Evolutionary conservation across 2,888 invertebrate species (phyloP).

Genomic region (Meiosimyza platycephala): DNA sequence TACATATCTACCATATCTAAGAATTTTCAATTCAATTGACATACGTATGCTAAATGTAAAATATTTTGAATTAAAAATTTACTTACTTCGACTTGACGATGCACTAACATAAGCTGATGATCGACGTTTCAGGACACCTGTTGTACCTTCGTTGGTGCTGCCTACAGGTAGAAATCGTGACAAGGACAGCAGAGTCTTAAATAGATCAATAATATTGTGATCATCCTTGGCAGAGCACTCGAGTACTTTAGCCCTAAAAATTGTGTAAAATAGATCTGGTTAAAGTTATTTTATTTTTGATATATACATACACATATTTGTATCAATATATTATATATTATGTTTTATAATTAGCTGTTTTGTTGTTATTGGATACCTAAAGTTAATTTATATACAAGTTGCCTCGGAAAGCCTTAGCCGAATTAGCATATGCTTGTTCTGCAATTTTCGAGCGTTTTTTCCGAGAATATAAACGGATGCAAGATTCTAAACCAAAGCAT

Average conservation of each 20-base stretch:
- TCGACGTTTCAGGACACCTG: slow-evolving; percentile 75
- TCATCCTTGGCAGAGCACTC: slow-evolving; percentile 86
- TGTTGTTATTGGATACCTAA: not conserved
- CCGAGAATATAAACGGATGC: no score
- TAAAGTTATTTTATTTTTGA: no score
- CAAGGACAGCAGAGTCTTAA: slow-evolving; percentile 81
- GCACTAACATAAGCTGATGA: slow-evolving; percentile 79
- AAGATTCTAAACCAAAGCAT: no score
- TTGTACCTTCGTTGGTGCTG: slow-evolving; percentile 68
- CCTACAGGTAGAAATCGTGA: slow-evolving; percentile 78
- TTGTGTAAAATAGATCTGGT: no score
- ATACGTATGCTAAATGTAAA: no score
- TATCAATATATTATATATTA: not conserved
- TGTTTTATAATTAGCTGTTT: not conserved
- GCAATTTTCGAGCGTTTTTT: no score
- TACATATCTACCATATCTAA: no score
- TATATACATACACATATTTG: not conserved
- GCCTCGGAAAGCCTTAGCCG: no score
- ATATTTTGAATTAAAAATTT: not conserved
- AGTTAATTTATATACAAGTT: no score
- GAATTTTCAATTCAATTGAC: no score
- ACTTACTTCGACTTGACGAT: slow-evolving; percentile 70
- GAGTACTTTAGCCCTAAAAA: slow-evolving; percentile 76
- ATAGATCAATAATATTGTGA: slow-evolving; percentile 82
- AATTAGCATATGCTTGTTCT: no score